Percentiles rank a stretch among this genome's conserved stretches.
These are phyloP conservation scores for Strix uralensis DNA, from an alignment of 2,113 vertebrate species.

Conservation along the genomic window DNA sequence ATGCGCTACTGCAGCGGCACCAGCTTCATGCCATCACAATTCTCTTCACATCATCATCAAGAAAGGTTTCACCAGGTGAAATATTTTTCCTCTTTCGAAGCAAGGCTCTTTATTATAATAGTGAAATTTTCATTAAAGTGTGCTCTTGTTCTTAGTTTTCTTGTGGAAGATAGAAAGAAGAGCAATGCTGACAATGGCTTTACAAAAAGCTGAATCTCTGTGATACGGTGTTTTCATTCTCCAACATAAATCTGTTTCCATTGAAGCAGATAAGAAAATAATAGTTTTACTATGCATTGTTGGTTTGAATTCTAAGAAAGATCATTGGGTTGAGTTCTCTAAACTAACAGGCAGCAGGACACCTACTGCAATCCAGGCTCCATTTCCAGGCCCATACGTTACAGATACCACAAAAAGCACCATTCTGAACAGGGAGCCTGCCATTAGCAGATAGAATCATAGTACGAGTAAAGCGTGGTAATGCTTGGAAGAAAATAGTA, in stretches of 20 bases:
- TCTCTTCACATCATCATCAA: not conserved
- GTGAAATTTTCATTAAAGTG: not conserved
- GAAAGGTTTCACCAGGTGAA: not conserved
- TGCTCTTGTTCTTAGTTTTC: not conserved
- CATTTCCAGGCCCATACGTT: not conserved
- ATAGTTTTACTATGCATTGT: not conserved
- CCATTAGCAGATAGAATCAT: not conserved
- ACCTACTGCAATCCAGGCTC: not conserved
- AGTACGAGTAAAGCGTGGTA: not conserved
- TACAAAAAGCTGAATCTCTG: not conserved
- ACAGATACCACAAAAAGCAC: not conserved
- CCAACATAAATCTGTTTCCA: not conserved
- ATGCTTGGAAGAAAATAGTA: not conserved
- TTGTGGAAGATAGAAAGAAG: not conserved
- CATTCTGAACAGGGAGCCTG: not conserved
- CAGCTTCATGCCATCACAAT: not conserved
- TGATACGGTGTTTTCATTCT: not conserved
- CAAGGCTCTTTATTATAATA: not conserved
- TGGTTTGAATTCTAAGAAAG: not conserved
- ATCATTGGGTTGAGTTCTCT: not conserved
- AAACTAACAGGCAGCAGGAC: not conserved
- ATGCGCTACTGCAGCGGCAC: not conserved
- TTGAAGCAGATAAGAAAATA: not conserved
- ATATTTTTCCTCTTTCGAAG: not conserved
- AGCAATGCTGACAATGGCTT: not conserved